These are phyloP conservation scores for Corythoichthys intestinalis DNA, from an alignment of 2,113 vertebrate species.

Conservation along the genomic window DNA sequence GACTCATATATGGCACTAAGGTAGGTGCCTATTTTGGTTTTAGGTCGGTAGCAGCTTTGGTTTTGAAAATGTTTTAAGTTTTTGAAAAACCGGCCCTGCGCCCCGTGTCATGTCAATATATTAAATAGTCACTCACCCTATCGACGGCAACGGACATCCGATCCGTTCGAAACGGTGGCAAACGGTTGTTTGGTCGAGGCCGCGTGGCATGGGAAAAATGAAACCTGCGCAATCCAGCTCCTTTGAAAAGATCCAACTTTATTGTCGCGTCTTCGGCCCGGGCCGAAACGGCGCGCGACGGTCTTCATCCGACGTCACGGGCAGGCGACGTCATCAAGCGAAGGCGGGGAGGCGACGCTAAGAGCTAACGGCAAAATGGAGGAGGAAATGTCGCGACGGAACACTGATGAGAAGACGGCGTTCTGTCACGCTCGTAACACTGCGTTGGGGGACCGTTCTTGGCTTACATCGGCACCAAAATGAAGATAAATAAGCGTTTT, in stretches of 20 bases:
- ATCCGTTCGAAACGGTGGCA: no score
- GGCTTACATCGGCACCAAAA: constrained; percentile 55
- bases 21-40: no score
- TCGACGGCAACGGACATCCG: no score
- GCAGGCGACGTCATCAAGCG: constrained; percentile 45
- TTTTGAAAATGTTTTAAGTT: no score
- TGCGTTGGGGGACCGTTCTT: constrained; percentile 30
- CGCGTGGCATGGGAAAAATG: no score
- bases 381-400: neutral
- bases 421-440: constrained; percentile 9
- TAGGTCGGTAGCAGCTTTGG: no score
- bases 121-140: no score
- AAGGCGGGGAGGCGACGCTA: constrained; percentile 25
- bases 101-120: no score
- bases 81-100: no score
- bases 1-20: no score
- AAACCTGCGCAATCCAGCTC: no score
- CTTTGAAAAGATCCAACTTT: constrained; percentile 45
- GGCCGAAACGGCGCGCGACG: constrained; percentile 29
- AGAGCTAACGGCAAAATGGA: constrained; percentile 9
- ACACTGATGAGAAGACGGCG: neutral
- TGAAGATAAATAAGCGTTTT: constrained; percentile 54
- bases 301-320: constrained; percentile 39
- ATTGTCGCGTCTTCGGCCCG: constrained; percentile 19
- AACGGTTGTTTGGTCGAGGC: no score